phyloP scores from a whole-genome alignment of 2,113 vertebrate genomes.

The Oryzias melastigma region DNA sequence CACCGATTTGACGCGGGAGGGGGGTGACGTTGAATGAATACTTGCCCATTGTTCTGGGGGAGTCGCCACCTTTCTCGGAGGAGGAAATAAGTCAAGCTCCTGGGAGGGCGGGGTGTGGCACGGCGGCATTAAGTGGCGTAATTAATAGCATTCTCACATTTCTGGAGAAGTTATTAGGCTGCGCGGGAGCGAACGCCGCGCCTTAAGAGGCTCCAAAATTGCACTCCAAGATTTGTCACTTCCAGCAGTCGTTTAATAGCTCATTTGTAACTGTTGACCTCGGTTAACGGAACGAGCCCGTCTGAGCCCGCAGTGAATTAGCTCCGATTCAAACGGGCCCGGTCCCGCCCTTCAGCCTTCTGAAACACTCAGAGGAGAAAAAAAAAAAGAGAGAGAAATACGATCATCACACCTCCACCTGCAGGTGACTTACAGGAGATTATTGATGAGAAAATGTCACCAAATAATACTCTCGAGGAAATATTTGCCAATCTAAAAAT shows the following conservation, averaged over 20 bases:
- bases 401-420: constrained; percentile 20
- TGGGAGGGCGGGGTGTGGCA: constrained; percentile 52
- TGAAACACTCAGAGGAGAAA: too few relatives aligned
- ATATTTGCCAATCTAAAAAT: constrained; percentile 62
- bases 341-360: not conserved
- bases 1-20: constrained; percentile 10
- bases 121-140: constrained; percentile 60
- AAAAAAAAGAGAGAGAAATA: not conserved
- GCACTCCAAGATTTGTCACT: constrained; percentile 69
- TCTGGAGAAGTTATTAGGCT: constrained; percentile 68
- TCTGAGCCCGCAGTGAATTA: constrained; percentile 65
- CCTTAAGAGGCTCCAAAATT: constrained; percentile 72
- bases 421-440: constrained; percentile 21
- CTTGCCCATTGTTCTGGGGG: constrained; percentile 57
- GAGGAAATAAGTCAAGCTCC: constrained; percentile 46
- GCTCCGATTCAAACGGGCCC: constrained; percentile 43
- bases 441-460: constrained; percentile 54
- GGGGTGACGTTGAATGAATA: constrained; percentile 64
- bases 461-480: constrained; percentile 38
- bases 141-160: constrained; percentile 76
- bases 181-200: constrained; percentile 52
- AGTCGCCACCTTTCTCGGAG: constrained; percentile 43
- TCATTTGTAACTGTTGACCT: constrained; percentile 75
- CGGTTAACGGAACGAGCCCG: constrained; percentile 69
- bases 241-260: constrained; percentile 70